These are phyloP conservation scores for Hyles vespertilio DNA, from an alignment of 1,140 invertebrate species.

Conservation along the genomic window DNA sequence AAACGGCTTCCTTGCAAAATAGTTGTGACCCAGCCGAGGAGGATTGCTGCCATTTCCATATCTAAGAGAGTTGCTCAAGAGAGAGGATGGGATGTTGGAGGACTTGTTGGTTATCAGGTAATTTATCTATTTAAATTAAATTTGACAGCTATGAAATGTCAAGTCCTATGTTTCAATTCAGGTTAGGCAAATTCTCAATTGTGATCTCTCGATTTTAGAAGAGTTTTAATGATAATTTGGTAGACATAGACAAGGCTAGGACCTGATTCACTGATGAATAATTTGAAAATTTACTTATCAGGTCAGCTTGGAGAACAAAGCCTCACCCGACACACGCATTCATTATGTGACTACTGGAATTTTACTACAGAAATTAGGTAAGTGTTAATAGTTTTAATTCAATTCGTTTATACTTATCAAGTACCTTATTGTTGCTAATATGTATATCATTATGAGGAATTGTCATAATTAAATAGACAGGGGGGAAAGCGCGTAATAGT, in stretches of 20 bases:
- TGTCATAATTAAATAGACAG: no score
- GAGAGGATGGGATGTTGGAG: conserved; percentile 84
- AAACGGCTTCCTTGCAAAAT: conserved; percentile 84
- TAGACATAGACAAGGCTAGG: no score
- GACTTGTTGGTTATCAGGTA: conserved; percentile 90
- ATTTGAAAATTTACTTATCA: conserved; percentile 24
- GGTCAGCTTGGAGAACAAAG: conserved; percentile 76
- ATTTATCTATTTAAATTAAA: conserved; percentile 4
- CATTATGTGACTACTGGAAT: conserved; percentile 92
- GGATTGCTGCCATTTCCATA: conserved; percentile 90
- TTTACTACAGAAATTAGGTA: conserved; percentile 85
- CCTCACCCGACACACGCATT: conserved; percentile 84
- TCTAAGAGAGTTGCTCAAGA: conserved; percentile 87
- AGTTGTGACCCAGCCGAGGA: conserved; percentile 90
- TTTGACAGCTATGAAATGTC: no score
- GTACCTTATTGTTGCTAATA: no score
- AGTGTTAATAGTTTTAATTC: conserved; percentile 20
- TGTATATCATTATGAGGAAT: no score
- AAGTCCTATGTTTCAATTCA: no score
- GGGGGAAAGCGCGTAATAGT: no score
- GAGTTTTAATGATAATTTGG: no score
- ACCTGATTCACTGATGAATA: no score
- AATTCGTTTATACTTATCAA: no score
- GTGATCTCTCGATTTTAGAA: no score
- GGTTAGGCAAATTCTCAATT: no score